Conservation (phyloP, 2,113 vertebrate genomes). For the Rallus limicola region DNA sequence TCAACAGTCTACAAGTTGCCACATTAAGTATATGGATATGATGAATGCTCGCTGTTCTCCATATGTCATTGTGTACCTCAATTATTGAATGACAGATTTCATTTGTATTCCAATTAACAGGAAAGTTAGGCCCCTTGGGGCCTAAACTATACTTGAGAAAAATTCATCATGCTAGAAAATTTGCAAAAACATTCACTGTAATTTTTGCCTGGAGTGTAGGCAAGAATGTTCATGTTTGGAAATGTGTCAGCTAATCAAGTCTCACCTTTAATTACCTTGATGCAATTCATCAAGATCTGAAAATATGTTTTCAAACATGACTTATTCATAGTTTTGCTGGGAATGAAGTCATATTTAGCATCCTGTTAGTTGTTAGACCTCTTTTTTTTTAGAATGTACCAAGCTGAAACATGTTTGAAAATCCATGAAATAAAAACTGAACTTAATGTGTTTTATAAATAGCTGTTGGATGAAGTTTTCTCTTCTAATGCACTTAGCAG, state of each 20-base stretch:
- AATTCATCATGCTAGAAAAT: slow-evolving; percentile 26
- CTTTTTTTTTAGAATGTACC: not conserved
- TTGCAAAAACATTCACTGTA: slow-evolving; percentile 23
- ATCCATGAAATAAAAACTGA: not conserved
- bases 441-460: slow-evolving; percentile 14
- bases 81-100: slow-evolving; percentile 47
- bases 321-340: slow-evolving; percentile 36
- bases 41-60: not conserved
- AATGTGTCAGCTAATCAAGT: slow-evolving; percentile 45
- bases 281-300: slow-evolving; percentile 47
- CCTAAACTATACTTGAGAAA: slow-evolving; percentile 30
- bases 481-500: not conserved
- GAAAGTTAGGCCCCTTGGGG: slow-evolving; percentile 19
- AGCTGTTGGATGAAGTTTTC: slow-evolving; percentile 3
- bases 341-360: not conserved
- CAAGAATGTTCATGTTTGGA: slow-evolving; percentile 60
- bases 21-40: not conserved
- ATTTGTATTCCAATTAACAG: slow-evolving; percentile 45
- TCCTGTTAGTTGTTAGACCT: not conserved
- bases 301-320: slow-evolving; percentile 27
- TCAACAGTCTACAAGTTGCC: not conserved
- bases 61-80: slow-evolving; percentile 6
- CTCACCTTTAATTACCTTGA: slow-evolving; percentile 58
- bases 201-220: slow-evolving; percentile 47
- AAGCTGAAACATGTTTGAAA: slow-evolving; percentile 31